Evolutionary conservation across 2,888 invertebrate species (phyloP), one percentile per base, ranked within the genome.

Genomic region (Kuschelorhynchus macadamiae): DNA sequence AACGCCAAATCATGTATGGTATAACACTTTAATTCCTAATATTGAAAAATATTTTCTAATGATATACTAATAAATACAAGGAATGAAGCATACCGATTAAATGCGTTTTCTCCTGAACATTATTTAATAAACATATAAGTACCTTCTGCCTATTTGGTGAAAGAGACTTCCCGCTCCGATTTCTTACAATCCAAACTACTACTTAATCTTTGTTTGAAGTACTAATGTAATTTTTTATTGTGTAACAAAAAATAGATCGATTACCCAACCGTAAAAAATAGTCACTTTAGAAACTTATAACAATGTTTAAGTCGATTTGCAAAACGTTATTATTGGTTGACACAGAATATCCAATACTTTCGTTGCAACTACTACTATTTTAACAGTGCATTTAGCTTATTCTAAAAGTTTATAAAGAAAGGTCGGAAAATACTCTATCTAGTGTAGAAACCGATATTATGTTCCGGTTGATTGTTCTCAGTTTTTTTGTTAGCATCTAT

Each of bases 251-350:
- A 68, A 68, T 49, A 14, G 36, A 20, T 49, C 55, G 61, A 55
- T 42, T 56, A 49, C 42, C 69, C 69, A 65, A 69, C 42, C 69
- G 69, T 59, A 59, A 64, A 69, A 64, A 60, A 57, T 56, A 67
- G 64, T 32, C 46, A 59, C 69, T 69, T 59, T 69, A 63, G 69
- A 69, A 69, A 69, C 49, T 53, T 59, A 36, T 52, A 42, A 62
- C 32, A 68, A 59, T 52, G 55, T 64, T 57, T 16, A 53, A 47
- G 32, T 47, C 50, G 44, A 44, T 69, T 64, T 64, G 60, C 60
- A 69, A 68, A 63, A 64, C 49, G 50, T 56, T 57, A 44, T 49
- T 33, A 32, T 32, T 33, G 57, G 9, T 25, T 55, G 56, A 56
- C 33, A 56, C 62, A 57, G 47, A 63, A 55, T 49, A n/a, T 56